Percentiles rank a stretch among this genome's conserved stretches.
phyloP scores from a whole-genome alignment of 2,113 vertebrate genomes.

The Hyaena hyaena region DNA sequence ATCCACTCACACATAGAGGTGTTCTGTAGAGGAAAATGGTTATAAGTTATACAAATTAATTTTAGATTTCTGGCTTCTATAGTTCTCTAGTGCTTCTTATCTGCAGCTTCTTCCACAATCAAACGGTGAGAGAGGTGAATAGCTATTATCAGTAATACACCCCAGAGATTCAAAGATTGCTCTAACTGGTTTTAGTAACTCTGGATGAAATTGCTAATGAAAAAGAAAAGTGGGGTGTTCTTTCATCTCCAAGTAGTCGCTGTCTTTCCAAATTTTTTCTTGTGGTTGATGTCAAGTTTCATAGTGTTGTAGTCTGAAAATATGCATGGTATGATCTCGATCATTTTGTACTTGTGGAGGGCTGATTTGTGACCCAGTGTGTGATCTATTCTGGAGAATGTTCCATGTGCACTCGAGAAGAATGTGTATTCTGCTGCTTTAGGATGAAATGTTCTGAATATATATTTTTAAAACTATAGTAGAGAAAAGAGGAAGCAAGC shows the following conservation, averaged over 20 bases:
- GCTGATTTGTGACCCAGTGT: no score
- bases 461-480: not conserved
- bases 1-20: not conserved
- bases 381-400: no score
- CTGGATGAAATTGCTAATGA: not conserved
- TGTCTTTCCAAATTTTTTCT: no score
- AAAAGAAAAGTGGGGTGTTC: not conserved
- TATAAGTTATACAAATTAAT: not conserved
- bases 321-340: no score
- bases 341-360: no score
- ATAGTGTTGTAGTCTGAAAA: no score
- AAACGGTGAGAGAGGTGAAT: not conserved
- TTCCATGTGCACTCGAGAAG: no score
- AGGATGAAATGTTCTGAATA: no score
- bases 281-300: no score
- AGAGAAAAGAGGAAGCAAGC: constrained; percentile 21
- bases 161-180: not conserved
- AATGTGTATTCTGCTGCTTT: no score
- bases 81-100: not conserved
- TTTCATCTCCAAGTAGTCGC: no score
- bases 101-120: not conserved
- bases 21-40: not conserved
- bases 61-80: constrained; percentile 2
- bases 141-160: not conserved
- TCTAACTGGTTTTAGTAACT: not conserved